Evolutionary conservation across 2,888 invertebrate genomes (phyloP).

Genomic region (Onthophagus sagittarius): DNA sequence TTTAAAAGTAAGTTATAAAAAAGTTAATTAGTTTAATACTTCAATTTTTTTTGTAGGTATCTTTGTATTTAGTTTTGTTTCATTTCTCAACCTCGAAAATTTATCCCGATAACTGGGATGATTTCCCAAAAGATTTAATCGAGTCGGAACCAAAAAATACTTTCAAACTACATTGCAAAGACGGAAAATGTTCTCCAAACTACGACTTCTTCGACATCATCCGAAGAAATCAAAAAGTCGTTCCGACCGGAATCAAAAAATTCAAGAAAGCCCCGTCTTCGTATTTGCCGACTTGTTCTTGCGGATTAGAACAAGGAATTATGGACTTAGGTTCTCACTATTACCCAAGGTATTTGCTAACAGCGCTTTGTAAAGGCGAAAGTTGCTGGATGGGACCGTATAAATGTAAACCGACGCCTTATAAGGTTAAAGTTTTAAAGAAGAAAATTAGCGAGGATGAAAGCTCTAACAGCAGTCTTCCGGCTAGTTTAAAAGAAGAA

Average conservation of each 20-base stretch:
- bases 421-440: slow-evolving; percentile 42
- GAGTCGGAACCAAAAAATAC: background rate
- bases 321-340: slow-evolving; percentile 38
- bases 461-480: slow-evolving; percentile 29
- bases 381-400: slow-evolving; percentile 36
- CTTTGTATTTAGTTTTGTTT: background rate
- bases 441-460: slow-evolving; percentile 29
- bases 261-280: slow-evolving; percentile 6
- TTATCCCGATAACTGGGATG: background rate
- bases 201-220: background rate
- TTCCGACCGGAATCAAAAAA: background rate
- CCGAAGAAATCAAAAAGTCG: background rate
- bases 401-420: slow-evolving; percentile 38
- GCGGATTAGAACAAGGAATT: slow-evolving; percentile 34
- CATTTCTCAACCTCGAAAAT: background rate
- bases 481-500: slow-evolving; percentile 38
- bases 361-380: slow-evolving; percentile 39
- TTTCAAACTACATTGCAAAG: background rate
- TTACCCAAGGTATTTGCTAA: slow-evolving; percentile 40
- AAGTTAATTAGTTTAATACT: background rate
- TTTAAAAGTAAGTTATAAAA: background rate
- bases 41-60: background rate
- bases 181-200: slow-evolving; percentile 1
- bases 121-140: background rate
- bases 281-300: slow-evolving; percentile 30